A percentile compares a stretch with the other conserved stretches of the same genome.
Conservation (phyloP, 2,113 vertebrate genomes). For the Sorex araneus region DNA sequence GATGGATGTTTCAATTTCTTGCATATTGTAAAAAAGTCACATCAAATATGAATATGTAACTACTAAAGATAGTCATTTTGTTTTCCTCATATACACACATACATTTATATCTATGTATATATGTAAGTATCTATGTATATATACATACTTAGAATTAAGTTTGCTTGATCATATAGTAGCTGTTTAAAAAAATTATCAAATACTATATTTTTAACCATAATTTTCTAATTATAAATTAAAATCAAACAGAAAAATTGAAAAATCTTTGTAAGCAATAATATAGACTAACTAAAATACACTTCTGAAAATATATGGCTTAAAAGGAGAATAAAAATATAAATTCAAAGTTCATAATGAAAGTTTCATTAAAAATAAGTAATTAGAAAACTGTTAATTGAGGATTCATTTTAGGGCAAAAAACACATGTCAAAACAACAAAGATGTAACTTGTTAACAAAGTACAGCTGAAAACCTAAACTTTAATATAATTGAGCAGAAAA, state of each 20-base stretch:
- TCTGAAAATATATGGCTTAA: conserved; percentile 23
- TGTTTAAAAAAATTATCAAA: conserved; percentile 15
- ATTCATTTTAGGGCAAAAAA: conserved; percentile 23
- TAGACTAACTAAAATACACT: neutral
- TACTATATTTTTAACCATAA: neutral
- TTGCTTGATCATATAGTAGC: neutral
- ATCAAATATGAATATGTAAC: neutral
- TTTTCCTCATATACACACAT: neutral
- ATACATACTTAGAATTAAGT: neutral
- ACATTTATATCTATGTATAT: neutral
- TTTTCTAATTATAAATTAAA: conserved; percentile 4
- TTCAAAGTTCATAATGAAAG: neutral
- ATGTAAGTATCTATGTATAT: neutral
- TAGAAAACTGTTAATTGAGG: neutral
- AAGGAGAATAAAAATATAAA: conserved; percentile 28
- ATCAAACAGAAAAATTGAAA: conserved; percentile 24
- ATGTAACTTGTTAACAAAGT: neutral
- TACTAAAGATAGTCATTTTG: neutral
- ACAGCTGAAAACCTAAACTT: neutral
- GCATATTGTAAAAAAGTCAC: no score
- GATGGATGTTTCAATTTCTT: no score
- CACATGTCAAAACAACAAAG: neutral
- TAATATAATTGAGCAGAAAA: neutral
- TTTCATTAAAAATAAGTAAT: no score
- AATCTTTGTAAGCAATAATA: neutral